These are phyloP conservation scores for Cynoglossus semilaevis DNA, from an alignment of 2,113 vertebrate genomes.

Conservation along the genomic window DNA sequence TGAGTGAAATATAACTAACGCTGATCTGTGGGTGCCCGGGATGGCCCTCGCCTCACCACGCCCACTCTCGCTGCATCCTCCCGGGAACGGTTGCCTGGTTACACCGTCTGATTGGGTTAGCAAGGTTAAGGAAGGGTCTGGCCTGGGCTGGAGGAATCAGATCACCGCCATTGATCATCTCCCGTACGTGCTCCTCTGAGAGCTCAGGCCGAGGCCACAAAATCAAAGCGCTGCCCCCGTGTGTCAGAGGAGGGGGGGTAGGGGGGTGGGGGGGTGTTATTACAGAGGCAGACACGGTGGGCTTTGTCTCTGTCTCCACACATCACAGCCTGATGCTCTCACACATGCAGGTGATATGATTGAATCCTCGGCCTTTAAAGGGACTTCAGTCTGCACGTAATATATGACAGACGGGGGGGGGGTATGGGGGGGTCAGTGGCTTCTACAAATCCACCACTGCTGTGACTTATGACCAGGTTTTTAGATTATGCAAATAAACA, in stretches of 20 bases:
- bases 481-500: conserved; percentile 12
- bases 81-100: conserved; percentile 62
- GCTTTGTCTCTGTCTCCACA: conserved; percentile 47
- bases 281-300: conserved; percentile 12
- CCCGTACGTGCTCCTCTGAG: conserved; percentile 44
- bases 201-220: conserved; percentile 40
- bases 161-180: conserved; percentile 74
- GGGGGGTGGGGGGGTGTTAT: conserved; percentile 29
- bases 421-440: too few relatives aligned
- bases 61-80: conserved; percentile 54
- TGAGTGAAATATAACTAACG: conserved; percentile 65
- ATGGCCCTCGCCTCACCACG: conserved; percentile 40
- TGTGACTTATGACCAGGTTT: conserved; percentile 18
- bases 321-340: conserved; percentile 21
- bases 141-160: conserved; percentile 64
- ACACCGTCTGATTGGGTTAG: conserved; percentile 71
- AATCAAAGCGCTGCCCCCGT: conserved; percentile 62
- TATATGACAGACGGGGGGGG: too few relatives aligned
- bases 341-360: conserved; percentile 19
- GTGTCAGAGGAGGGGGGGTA: conserved; percentile 57
- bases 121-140: conserved; percentile 68
- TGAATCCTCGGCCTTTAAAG: conserved; percentile 25
- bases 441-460: too few relatives aligned
- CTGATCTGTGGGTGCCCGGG: conserved; percentile 50
- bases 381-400: too few relatives aligned